These are phyloP conservation scores for Ommatoiulus sabulosus DNA, from an alignment of 2,888 invertebrate species.

Conservation along the genomic window DNA sequence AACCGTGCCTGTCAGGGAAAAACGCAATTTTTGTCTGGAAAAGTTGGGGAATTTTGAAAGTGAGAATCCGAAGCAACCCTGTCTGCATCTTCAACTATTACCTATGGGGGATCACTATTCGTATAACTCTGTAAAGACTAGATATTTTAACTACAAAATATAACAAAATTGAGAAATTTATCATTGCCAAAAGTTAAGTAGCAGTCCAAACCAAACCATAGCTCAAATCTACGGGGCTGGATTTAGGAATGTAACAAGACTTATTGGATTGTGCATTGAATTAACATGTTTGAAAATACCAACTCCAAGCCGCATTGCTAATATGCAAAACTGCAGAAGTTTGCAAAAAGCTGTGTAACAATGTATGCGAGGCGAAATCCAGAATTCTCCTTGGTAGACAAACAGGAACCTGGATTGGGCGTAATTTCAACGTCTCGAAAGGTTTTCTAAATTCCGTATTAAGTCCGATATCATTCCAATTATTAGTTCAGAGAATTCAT, in stretches of 20 bases:
- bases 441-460: neutral
- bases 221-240: neutral
- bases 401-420: neutral
- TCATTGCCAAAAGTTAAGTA: neutral
- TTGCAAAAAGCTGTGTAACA: too few species aligned
- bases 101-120: neutral
- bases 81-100: neutral
- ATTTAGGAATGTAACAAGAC: neutral
- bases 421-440: too few species aligned
- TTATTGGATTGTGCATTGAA: neutral
- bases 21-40: too few species aligned
- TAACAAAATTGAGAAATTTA: neutral
- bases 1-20: too few species aligned
- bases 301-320: neutral
- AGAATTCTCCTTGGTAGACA: neutral
- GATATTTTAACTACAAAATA: neutral
- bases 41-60: too few species aligned
- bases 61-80: neutral
- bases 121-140: slow-evolving; percentile 25
- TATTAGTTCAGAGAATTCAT: neutral
- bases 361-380: too few species aligned
- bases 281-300: neutral
- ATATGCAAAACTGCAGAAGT: neutral
- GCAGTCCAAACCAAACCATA: neutral
- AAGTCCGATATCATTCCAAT: neutral